Evolutionary conservation across 1,140 invertebrate genomes (phyloP), one percentile per base, ranked within the genome.

Genomic region (Coboldia fuscipes): DNA sequence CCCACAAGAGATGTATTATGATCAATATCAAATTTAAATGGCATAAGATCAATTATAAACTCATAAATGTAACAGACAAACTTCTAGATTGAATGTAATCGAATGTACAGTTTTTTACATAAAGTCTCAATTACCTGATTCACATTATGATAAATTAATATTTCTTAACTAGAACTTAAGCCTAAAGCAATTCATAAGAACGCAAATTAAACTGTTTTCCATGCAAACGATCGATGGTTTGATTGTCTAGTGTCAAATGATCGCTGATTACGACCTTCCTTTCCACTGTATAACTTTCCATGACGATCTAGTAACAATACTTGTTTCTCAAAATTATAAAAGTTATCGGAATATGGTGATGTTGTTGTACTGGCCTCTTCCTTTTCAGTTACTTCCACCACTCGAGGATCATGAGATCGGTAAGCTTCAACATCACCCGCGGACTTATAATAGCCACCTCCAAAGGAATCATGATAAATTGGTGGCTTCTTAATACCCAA

Each of bases 281-380:
- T 10, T 27, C 14, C 3, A 12, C 4, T 27, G 24, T 3, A 27
- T 10, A 12, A 4, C 12, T 27, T 12, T n/a, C 12, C 24, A 3
- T 10, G 24, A 27, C 26, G 31, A 24, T 43, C 38, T 12, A 42
- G 35, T n/a, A 39, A 33, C 9, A 39, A 17, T 3, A 42, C 23
- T 33, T 42, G 30, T 15, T 41, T 50, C 10, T 55, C 51, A 38
- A 42, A 55, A 16, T 55, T 48, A 29, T 55, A 55, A 34, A 55
- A 55, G 2, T 43, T 41, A 43, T 55, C 52, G n/a, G 18, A 20
- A 9, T 8, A 6, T n/a, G 30, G n/a, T 19, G 22, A 9, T 37
- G 19, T 12, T 16, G 12, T 12, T 14, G 7, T n/a, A 4, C 3
- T 5, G 19, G 18, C 21, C 10, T 19, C 7, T 35, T 35, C 1